phyloP scores from a whole-genome alignment of 2,113 vertebrate genomes.

The Hiodon alosoides region DNA sequence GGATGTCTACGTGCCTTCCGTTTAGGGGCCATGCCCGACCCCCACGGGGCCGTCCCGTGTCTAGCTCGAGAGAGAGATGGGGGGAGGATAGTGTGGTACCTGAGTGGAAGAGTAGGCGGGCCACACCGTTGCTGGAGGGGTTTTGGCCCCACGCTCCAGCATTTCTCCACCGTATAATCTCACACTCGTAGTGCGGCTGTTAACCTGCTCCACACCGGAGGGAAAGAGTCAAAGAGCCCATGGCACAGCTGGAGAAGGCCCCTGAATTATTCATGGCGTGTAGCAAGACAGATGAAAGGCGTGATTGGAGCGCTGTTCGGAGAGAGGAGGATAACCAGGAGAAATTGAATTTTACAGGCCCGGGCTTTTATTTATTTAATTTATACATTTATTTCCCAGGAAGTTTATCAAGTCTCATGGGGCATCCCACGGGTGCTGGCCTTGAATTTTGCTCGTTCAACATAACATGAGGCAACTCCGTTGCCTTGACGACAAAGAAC shows the following conservation, averaged over 20 bases:
- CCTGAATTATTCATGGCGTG: slow-evolving; percentile 54
- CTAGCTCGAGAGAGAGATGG: neutral
- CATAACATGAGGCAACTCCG: neutral
- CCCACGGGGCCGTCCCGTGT: too few relatives aligned
- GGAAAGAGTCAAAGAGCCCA: slow-evolving; percentile 45
- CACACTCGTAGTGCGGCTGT: slow-evolving; percentile 44
- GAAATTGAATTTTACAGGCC: slow-evolving; percentile 39
- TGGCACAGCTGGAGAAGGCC: slow-evolving; percentile 36
- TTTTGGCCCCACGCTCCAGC: slow-evolving; percentile 26
- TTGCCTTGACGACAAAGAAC: slow-evolving; percentile 20
- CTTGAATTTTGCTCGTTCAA: neutral
- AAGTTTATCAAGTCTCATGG: slow-evolving; percentile 11
- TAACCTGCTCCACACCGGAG: slow-evolving; percentile 48
- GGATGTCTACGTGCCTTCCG: neutral
- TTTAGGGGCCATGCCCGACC: too few relatives aligned
- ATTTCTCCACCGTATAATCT: slow-evolving; percentile 50
- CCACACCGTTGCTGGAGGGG: slow-evolving; percentile 38
- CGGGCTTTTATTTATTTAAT: neutral
- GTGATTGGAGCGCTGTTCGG: slow-evolving; percentile 20
- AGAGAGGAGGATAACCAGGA: slow-evolving; percentile 19
- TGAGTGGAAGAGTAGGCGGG: slow-evolving; percentile 28
- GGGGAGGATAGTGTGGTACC: neutral
- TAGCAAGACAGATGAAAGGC: slow-evolving; percentile 45
- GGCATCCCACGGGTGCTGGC: neutral
- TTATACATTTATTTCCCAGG: slow-evolving; percentile 24